Percentiles rank a stretch among this genome's conserved stretches.
These are phyloP conservation scores for Phymorhynchus buccinoides DNA, from an alignment of 1,140 invertebrate genomes.

Conservation along the genomic window DNA sequence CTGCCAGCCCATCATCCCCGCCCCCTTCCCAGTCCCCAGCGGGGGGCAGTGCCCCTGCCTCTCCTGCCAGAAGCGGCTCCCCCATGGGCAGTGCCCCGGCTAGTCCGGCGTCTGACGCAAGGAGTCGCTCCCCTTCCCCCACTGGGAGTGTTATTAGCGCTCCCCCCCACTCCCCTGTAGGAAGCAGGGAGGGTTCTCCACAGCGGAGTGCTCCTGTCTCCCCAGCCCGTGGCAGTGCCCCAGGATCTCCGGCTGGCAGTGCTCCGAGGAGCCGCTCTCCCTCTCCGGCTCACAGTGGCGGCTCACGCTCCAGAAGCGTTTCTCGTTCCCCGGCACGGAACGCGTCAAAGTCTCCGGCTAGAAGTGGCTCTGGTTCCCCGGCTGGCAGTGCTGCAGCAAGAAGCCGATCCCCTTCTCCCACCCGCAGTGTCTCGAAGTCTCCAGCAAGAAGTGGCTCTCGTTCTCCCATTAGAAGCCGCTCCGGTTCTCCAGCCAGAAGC, in stretches of 20 bases:
- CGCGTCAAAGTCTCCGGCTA: conserved; percentile 19
- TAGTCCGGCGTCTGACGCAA: neutral
- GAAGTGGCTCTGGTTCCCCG: conserved; percentile 28
- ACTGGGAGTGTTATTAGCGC: neutral
- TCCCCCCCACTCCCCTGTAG: neutral
- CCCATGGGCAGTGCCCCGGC: neutral
- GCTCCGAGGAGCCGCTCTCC: conserved; percentile 22
- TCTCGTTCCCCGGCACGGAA: too few relatives aligned
- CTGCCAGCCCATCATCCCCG: conserved; percentile 6
- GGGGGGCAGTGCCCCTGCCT: neutral
- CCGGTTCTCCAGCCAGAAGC: conserved; percentile 46
- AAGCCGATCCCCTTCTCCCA: conserved; percentile 22
- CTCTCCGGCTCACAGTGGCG: conserved; percentile 13
- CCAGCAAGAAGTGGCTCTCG: conserved; percentile 40
- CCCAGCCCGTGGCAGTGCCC: conserved; percentile 29
- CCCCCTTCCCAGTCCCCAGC: conserved; percentile 21
- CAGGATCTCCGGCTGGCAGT: conserved; percentile 30
- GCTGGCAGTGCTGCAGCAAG: conserved; percentile 32
- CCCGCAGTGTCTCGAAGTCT: conserved; percentile 35
- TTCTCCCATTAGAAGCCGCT: conserved; percentile 48
- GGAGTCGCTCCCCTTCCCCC: conserved; percentile 20
- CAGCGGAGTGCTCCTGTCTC: conserved; percentile 32
- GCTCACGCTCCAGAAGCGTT: neutral
- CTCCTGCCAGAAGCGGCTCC: neutral
- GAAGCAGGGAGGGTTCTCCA: neutral